Percentiles rank a stretch among this genome's conserved stretches.
These are phyloP conservation scores for Steinernema hermaphroditum DNA, from an alignment of 2,888 invertebrate genomes.

Conservation along the genomic window DNA sequence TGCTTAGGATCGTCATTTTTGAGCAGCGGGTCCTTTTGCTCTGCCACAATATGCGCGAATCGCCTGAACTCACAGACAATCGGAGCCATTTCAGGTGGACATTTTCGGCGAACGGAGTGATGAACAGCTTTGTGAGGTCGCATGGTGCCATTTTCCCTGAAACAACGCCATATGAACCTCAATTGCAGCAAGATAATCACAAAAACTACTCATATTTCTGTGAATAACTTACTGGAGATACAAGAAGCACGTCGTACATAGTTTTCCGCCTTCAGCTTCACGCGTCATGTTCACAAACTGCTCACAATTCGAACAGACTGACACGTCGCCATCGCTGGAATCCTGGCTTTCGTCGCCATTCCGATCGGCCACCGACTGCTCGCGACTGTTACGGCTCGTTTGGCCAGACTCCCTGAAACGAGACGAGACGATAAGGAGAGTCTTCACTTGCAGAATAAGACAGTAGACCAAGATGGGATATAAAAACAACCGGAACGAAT, in stretches of 20 bases:
- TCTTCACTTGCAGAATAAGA: too few species aligned
- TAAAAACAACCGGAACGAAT: too few species aligned
- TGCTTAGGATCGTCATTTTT: neutral
- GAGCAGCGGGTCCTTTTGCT: neutral
- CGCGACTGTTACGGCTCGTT: too few species aligned
- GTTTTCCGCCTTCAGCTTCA: neutral
- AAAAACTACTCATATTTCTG: too few species aligned
- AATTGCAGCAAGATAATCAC: neutral
- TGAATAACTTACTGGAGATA: neutral
- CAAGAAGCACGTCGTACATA: neutral
- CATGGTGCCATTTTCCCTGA: neutral
- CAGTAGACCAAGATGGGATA: too few species aligned
- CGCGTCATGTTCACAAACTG: neutral
- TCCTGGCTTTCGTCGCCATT: neutral
- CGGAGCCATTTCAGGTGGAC: neutral
- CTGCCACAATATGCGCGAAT: neutral
- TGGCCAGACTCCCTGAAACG: too few species aligned
- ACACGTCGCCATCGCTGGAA: neutral
- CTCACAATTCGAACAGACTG: neutral
- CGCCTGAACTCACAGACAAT: neutral
- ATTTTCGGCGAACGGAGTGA: neutral
- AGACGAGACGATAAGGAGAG: too few species aligned
- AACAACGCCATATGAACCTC: neutral
- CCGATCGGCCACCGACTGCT: neutral
- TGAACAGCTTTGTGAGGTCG: neutral